Evolutionary conservation across 2,113 vertebrate species (phyloP), one percentile per base, ranked within the genome.

Genomic region (Taxidea taxus): DNA sequence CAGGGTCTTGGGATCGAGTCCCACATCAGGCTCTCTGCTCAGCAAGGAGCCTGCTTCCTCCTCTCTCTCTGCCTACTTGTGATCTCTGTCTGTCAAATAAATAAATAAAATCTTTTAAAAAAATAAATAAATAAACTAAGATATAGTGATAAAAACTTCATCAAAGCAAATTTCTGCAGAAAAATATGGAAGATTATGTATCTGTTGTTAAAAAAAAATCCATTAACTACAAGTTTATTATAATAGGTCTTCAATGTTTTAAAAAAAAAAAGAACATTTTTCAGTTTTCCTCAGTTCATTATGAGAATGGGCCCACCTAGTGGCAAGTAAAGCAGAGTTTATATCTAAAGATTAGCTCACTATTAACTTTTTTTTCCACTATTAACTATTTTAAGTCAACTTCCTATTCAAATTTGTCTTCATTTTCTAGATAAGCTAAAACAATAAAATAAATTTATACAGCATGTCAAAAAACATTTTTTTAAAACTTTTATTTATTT

Each of bases 251-350:
- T 93, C 54, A 88, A 31, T 51, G n/a, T 96, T 81, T 8, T 7
- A 42, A 60, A 21, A 47, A 77, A 87, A 86, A 47, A 47, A 58
- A 91, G 25, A 62, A 15, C 27, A 49, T 15, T 72, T 84, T 91
- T 27, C 58, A 31, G 16, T 88, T 91, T 91, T 89, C 54, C 56
- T 94, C 68, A 34, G 42, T 68, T 78, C 87, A 87, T 89, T 90
- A 90, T 91, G 86, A 77, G 88, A 98, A 98, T 77, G 97, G 97
- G 96, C 97, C 98, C 98, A 98, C 81, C 98, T 98, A 98, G 97
- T 91, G 98, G 97, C 34, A 93, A 23, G 37, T 9, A 97, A 91
- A 81, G 13, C 29, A 82, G 0, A 75, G 13, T 12, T 0, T 27
- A 54, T 44, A 97, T 96, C 78, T 82, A 58, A 90, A 78, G 70